Base-by-base conservation (phyloP, 2,888 invertebrate genomes). In the Seira sanloemensis region DNA sequence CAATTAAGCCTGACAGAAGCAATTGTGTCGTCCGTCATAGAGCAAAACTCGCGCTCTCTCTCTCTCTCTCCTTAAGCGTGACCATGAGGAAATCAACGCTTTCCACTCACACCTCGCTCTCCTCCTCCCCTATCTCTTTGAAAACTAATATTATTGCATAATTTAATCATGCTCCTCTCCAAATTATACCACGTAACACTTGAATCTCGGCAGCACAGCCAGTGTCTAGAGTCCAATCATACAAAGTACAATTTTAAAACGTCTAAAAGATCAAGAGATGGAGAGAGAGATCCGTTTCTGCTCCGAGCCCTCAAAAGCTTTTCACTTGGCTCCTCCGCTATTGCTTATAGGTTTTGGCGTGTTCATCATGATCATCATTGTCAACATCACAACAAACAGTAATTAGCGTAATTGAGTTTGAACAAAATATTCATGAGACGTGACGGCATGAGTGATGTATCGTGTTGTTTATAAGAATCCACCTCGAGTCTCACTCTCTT, bases 371-470 rank as follows among this genome's bases (percentile, higher is more conserved):
- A 73, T 54, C 73, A 68, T 50, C 50, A 50, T 50, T 7, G 50
- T 50, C 16, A 50, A 16, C 50, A 50, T 50, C 2, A 50, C 72
- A 82, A 72, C 62, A 19, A 0, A 50, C 58, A 74, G 75, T 72
- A 84, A 84, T 84, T 79, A 79, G 66, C 19, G 66, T 84, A 84
- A 84, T 84, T 71, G 84, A 84, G 37, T 74, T 71, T 66, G n/a
- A 4, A 12, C 24, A 67, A 72, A 76, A 79, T 76, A 82, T 82
- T 82, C 77, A 82, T 77, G 73, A 67, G 82, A 23, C 72, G 72
- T 72, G 82, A 82, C 66, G 66, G 77, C 65, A 67, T 73, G 73
- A 82, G 76, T 81, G 76, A 82, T 82, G 65, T 67, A 19, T 78
- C 62, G 9, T 68, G 73, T 83, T 37, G 24, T 65, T 68, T 72